These are phyloP conservation scores for Torymus texanus DNA, from an alignment of 2,888 invertebrate species.

Conservation along the genomic window DNA sequence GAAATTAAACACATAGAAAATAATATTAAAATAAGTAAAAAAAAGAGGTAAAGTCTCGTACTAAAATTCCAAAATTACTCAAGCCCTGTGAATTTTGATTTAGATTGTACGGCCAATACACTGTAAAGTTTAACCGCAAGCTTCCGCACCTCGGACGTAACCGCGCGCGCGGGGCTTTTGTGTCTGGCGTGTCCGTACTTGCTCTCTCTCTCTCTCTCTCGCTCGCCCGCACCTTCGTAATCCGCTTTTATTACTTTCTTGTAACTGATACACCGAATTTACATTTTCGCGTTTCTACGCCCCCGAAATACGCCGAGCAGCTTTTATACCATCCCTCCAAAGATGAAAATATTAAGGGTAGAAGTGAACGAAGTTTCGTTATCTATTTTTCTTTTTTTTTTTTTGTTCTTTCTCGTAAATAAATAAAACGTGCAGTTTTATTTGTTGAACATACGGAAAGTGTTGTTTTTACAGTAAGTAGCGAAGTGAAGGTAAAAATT, in stretches of 20 bases:
- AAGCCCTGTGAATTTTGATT: constrained; percentile 6
- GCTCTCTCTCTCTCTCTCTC: not conserved
- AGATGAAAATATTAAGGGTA: constrained; percentile 9
- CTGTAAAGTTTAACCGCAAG: constrained; percentile 37
- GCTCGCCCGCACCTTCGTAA: constrained; percentile 17
- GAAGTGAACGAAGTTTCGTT: too few species aligned
- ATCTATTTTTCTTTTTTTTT: too few species aligned
- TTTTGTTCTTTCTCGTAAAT: too few species aligned
- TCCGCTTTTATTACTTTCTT: constrained; percentile 52
- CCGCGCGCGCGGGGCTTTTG: constrained; percentile 30
- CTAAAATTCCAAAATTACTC: too few species aligned
- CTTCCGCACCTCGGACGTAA: constrained; percentile 38
- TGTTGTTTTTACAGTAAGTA: too few species aligned
- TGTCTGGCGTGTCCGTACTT: not conserved
- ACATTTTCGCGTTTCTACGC: constrained; percentile 28
- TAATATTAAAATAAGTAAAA: too few species aligned
- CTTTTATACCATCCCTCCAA: not conserved
- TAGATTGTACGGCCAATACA: constrained; percentile 38
- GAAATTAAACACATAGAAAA: too few species aligned
- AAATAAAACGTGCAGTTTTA: too few species aligned
- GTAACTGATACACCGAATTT: constrained; percentile 49
- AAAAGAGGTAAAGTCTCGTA: too few species aligned
- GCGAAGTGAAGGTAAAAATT: too few species aligned
- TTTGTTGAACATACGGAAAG: too few species aligned
- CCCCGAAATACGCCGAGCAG: constrained; percentile 27